phyloP scores from a whole-genome alignment of 2,888 invertebrate genomes.

The Phasia obesa region DNA sequence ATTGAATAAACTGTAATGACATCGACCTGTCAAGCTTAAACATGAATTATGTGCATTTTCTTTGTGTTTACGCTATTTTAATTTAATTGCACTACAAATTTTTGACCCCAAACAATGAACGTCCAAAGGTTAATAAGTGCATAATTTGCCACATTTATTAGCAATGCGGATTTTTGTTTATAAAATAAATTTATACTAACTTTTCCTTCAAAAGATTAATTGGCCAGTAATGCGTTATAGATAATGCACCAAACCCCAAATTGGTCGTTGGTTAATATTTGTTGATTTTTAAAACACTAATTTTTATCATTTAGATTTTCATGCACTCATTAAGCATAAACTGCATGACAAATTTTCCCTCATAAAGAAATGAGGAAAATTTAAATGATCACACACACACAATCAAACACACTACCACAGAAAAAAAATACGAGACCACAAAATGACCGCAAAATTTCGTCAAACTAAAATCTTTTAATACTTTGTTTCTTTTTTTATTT shows the following conservation, averaged over 20 bases:
- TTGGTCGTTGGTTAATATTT: not conserved
- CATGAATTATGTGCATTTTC: not conserved
- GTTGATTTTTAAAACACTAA: not conserved
- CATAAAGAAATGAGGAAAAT: slow-evolving; percentile 19
- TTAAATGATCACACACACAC: slow-evolving; percentile 30
- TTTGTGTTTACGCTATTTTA: slow-evolving; percentile 17
- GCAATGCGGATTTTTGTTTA: not conserved
- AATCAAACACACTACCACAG: slow-evolving; percentile 9
- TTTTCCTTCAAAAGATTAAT: not conserved
- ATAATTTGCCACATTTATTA: not conserved
- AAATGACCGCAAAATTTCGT: slow-evolving; percentile 50
- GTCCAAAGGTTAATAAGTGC: slow-evolving; percentile 37
- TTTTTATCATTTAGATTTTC: slow-evolving; percentile 9
- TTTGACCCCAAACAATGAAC: slow-evolving; percentile 29
- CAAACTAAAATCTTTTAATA: slow-evolving; percentile 41
- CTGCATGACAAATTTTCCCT: slow-evolving; percentile 43
- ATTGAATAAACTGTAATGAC: too few species aligned
- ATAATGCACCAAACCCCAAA: slow-evolving; percentile 5
- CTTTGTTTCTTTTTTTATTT: slow-evolving; percentile 34
- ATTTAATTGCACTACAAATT: slow-evolving; percentile 33
- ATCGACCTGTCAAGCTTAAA: too few species aligned
- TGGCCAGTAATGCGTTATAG: not conserved
- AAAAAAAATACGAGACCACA: slow-evolving; percentile 35
- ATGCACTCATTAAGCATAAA: not conserved
- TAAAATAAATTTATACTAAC: slow-evolving; percentile 24